Conservation (phyloP, 2,888 invertebrate species). For the Diploptera punctata region DNA sequence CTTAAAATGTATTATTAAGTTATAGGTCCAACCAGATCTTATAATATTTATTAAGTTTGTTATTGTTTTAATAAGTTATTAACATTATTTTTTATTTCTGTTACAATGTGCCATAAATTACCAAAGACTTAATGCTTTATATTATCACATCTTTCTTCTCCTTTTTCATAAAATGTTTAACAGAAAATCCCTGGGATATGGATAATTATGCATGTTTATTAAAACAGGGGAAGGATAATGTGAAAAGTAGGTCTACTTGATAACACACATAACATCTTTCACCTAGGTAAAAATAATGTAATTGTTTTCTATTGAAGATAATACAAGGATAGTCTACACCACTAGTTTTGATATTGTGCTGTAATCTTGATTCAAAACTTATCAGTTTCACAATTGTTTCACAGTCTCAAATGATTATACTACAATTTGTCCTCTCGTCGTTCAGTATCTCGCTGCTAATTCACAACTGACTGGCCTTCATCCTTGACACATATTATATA, state of each 20-base stretch:
- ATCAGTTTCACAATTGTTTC: too few relatives aligned
- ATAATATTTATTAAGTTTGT: too few relatives aligned
- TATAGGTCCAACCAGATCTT: too few relatives aligned
- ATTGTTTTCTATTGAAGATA: not conserved
- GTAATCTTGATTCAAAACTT: too few relatives aligned
- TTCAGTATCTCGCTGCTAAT: too few relatives aligned
- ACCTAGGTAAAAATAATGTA: not conserved
- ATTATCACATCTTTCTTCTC: not conserved
- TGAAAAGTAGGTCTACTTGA: not conserved
- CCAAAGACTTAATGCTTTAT: conserved; percentile 6
- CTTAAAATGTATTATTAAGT: too few relatives aligned
- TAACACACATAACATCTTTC: not conserved
- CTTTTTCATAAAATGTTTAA: not conserved
- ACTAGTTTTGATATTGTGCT: not conserved
- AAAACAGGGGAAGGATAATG: not conserved
- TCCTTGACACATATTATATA: too few relatives aligned
- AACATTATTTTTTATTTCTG: too few relatives aligned
- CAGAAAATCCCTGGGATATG: not conserved
- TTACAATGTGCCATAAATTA: conserved; percentile 13
- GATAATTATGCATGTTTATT: not conserved
- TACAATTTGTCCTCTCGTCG: too few relatives aligned
- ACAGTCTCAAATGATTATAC: too few relatives aligned
- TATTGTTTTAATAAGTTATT: not conserved
- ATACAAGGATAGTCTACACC: too few relatives aligned
- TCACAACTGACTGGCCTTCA: too few relatives aligned